Conservation (phyloP, 2,797 vertebrate species). For the Lophotriccus pileatus region DNA sequence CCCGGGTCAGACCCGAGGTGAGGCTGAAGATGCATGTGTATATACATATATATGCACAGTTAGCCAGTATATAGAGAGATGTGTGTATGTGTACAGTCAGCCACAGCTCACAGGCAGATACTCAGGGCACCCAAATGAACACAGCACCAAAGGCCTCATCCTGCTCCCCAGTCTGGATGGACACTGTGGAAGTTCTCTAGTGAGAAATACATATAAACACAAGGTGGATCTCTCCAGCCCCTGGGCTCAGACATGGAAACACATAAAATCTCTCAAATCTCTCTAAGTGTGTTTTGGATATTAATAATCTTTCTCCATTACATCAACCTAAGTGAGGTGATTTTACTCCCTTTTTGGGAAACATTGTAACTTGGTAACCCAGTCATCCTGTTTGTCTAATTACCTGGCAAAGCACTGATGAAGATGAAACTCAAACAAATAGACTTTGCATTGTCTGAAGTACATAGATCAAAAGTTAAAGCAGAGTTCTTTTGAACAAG, state of each 20-base stretch:
- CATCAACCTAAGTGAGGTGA: neutral
- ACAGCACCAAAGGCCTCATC: neutral
- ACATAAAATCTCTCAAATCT: neutral
- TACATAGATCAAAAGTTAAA: constrained; percentile 5
- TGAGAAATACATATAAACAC: neutral
- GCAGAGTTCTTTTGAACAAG: neutral
- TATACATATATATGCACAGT: neutral
- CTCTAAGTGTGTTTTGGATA: neutral
- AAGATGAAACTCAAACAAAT: neutral
- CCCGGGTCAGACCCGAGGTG: rapidly evolving
- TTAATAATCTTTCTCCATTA: neutral
- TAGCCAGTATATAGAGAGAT: no score
- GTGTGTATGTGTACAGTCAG: rapidly evolving
- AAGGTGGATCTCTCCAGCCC: neutral
- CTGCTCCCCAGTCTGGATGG: neutral
- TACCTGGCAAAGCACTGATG: neutral
- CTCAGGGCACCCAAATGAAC: neutral
- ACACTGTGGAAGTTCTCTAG: neutral
- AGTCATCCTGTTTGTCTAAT: neutral
- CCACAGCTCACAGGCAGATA: neutral
- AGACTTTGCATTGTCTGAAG: neutral
- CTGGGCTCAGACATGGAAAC: neutral
- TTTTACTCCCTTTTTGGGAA: neutral
- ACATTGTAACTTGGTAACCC: neutral
- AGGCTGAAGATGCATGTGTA: neutral